phyloP scores from a whole-genome alignment of 2,888 invertebrate species.

The Polyommatus icarus region DNA sequence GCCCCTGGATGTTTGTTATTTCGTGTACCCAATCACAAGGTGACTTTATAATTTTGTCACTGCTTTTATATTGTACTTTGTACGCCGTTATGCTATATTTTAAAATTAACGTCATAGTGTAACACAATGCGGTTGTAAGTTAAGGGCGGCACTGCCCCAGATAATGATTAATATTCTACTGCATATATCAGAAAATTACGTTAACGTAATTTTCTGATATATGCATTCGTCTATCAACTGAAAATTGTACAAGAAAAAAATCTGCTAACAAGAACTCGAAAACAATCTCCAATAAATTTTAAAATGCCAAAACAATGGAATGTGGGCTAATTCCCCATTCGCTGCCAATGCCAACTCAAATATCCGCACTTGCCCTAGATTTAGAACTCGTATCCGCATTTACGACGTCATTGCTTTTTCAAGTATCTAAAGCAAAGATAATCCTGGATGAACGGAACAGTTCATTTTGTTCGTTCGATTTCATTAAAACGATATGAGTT shows the following conservation, averaged over 20 bases:
- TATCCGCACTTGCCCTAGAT: constrained; percentile 28
- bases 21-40: neutral
- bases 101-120: neutral
- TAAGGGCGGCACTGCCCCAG: no score
- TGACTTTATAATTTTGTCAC: neutral
- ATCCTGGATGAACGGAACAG: neutral
- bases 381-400: constrained; percentile 19
- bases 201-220: no score
- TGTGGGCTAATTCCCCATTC: constrained; percentile 5
- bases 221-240: no score
- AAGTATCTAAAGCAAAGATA: constrained; percentile 27
- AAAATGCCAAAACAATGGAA: constrained; percentile 1
- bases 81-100: neutral
- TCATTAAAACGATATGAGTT: neutral
- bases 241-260: neutral
- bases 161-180: no score
- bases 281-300: neutral
- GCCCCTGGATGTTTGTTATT: neutral
- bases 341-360: constrained; percentile 28
- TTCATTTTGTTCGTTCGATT: constrained; percentile 11
- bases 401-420: constrained; percentile 30
- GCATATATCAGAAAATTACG: no score
- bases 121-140: no score
- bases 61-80: neutral
- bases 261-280: neutral